Evolutionary conservation across 2,113 vertebrate species (phyloP), one percentile per base, ranked within the genome.

Genomic region (Haemorhous mexicanus): DNA sequence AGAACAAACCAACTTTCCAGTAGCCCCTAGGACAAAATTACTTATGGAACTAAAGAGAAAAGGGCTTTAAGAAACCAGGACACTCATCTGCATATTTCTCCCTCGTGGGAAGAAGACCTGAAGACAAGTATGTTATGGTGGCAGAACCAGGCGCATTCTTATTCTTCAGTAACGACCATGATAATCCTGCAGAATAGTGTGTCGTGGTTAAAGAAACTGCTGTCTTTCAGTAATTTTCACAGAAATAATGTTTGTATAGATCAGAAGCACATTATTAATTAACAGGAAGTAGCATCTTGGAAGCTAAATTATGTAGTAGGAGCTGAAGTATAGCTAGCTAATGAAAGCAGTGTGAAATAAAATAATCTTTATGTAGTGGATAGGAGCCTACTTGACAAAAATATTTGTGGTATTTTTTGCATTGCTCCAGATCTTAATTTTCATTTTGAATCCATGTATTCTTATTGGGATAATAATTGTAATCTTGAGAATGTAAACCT

Each of bases 211-310:
- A 91, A 77, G 50, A 80, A 83, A 75, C 24, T 49, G 13, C 64
- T 84, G 32, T 94, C 39, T 87, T 93, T 47, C 35, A 83, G 37
- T 91, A 70, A 69, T 83, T 85, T 87, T 88, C 50, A 58, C 68
- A 86, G 46, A 95, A 84, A 68, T 32, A 47, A 67, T 77, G 17
- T 91, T 97, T 64, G 20, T 89, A 39, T 84, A 92, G 68, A 89
- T 89, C 59, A 84, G 90, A 90, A 94, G 22, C 30, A 10, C 56
- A 55, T 87, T 94, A 70, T 81, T 90, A 91, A 95, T 94, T 93
- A 91, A 70, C 47, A 84, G 46, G 49, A 78, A 66, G 69, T 90
- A 87, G 33, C 41, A 43, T 93, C n/a, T 68, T 64, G 20, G 52
- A 82, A 86, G 77, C 37, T 87, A 37, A 89, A 78, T 87, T 78